These are phyloP conservation scores for Lycopodina hypogea DNA, from an alignment of 37 sponge, comb jelly and placozoan genomes.

Conservation along the genomic window DNA sequence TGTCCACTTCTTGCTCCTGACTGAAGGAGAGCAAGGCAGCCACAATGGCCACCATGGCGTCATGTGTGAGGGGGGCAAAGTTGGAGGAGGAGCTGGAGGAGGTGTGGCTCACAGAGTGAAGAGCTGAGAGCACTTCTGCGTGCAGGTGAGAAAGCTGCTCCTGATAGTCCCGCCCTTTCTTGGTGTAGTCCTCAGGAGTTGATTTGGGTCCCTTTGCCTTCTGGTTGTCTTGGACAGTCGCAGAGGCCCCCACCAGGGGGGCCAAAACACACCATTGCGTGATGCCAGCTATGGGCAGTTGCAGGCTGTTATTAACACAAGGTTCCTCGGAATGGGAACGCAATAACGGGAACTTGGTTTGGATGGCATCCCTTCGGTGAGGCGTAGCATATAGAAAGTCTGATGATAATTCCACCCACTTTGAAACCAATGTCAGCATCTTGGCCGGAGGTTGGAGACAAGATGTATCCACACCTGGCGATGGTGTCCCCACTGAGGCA, in stretches of 20 bases:
- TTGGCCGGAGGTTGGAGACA: conserved; percentile 35
- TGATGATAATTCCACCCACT: conserved; percentile 48
- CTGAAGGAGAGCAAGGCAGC: conserved; percentile 24
- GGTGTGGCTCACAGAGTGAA: conserved; percentile 10
- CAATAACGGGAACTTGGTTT: conserved; percentile 15
- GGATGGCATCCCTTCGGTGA: neutral
- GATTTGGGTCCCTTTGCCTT: neutral
- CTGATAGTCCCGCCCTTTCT: conserved; percentile 6
- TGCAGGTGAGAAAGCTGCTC: conserved; percentile 25
- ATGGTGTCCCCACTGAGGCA: conserved; percentile 12
- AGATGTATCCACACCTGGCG: neutral
- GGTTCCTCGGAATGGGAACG: conserved; percentile 13
- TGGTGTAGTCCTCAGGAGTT: neutral
- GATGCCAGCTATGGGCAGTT: conserved; percentile 48
- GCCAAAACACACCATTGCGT: conserved; percentile 58
- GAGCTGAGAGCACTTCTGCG: conserved; percentile 33
- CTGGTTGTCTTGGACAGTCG: neutral
- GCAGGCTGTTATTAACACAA: neutral
- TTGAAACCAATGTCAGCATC: conserved; percentile 39
- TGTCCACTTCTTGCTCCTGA: neutral
- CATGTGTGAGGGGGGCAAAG: neutral
- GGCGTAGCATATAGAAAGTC: conserved; percentile 29
- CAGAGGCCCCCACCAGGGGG: neutral
- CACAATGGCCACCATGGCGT: conserved; percentile 23
- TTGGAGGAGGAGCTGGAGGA: neutral